Base-by-base conservation (phyloP, 1,140 invertebrate species). In the Stenopsyche tienmushanensis region DNA sequence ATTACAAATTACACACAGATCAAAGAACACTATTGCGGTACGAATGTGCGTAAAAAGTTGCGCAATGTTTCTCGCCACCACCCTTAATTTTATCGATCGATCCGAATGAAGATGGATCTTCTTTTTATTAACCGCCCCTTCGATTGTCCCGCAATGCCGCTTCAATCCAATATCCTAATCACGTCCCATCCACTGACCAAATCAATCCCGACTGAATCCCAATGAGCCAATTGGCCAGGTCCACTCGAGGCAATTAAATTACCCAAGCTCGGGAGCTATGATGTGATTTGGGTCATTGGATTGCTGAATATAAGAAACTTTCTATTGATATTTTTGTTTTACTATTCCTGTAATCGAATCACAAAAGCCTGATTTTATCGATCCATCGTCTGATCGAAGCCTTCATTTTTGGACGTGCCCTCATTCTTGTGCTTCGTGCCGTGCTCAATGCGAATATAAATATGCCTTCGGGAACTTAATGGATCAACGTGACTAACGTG, bases 141-240 rank as follows among this genome's bases (percentile, higher is more conserved):
- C 44, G 5, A 13, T 34, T 13, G 29, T 34, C 29, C 29, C 13
- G 29, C 29, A 34, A 34, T n/a, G n/a, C n/a, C n/a, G n/a, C n/a
- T n/a, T n/a, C 5, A 34, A 54, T 54, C 52, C 7, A 54, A 54
- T 18, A 54, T 54, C 52, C 52, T 18, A 54, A 54, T 54, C 52
- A 54, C 52, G 52, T 54, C 52, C 25, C 21, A 13, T 54, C 52
- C 52, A 54, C 52, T 25, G 52, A 25, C 23, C 52, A 25, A 54
- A 54, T 54, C 52, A 54, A 54, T 54, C 52, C 52, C 47, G 21
- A 10, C 52, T 21, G 52, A 54, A 54, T 54, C 52, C 52, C 52
- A 25, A 20, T 24, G 44, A 47, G 17, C 44, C 44, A 7, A 47
- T 20, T 15, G 8, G 44, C 44, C 18, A 13, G 44, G 44, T 47